Percentiles rank a stretch among this genome's conserved stretches.
Evolutionary conservation across 2,888 invertebrate genomes (phyloP).

Genomic region (Tetragonisca angustula): DNA sequence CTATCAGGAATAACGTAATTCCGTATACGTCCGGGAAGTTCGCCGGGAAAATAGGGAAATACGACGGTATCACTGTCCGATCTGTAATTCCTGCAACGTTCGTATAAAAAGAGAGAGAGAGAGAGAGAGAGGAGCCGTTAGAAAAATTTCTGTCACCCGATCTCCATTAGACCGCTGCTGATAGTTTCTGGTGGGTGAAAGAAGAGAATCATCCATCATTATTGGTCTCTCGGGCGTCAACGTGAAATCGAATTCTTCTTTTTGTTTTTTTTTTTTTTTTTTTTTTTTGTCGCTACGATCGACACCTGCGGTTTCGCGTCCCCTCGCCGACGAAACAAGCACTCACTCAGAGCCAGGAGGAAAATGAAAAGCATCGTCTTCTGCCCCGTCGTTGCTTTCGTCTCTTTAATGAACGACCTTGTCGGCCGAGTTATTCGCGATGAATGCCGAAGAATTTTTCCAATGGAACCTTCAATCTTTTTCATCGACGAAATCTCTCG

Average conservation of each 20-base stretch:
- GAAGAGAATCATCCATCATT: slow-evolving; percentile 40
- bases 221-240: slow-evolving; percentile 42
- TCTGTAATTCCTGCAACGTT: neutral
- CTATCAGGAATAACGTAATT: slow-evolving; percentile 50
- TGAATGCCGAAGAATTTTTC: neutral
- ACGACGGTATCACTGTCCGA: neutral
- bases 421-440: slow-evolving; percentile 22
- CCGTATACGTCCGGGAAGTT: slow-evolving; percentile 17
- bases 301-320: slow-evolving; percentile 47
- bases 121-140: neutral
- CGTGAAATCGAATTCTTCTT: slow-evolving; percentile 64
- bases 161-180: neutral
- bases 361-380: slow-evolving; percentile 37
- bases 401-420: slow-evolving; percentile 17
- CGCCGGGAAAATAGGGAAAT: slow-evolving; percentile 7
- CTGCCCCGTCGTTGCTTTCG: neutral
- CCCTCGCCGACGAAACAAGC: slow-evolving; percentile 17
- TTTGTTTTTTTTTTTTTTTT: slow-evolving; percentile 49
- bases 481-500: neutral
- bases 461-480: neutral
- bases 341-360: neutral
- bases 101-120: neutral
- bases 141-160: slow-evolving; percentile 25
- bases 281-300: slow-evolving; percentile 16
- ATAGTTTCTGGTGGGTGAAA: neutral